These are phyloP conservation scores for Chrysogorgia sp. DNA, from an alignment of 92 coral and sea anemone genomes.

Conservation along the genomic window DNA sequence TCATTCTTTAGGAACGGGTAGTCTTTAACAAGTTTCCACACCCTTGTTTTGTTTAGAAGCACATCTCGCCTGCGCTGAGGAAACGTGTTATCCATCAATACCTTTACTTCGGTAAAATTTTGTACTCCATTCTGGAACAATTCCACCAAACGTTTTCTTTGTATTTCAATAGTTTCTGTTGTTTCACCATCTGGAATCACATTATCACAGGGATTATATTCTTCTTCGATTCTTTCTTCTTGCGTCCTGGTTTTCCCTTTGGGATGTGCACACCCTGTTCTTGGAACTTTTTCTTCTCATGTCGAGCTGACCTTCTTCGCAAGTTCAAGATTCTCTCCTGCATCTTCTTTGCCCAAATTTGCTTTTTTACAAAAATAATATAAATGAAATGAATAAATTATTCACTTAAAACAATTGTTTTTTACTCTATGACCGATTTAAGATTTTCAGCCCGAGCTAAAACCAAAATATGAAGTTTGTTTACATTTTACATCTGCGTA, in stretches of 20 bases:
- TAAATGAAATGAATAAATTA: too few relatives aligned
- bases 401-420: too few relatives aligned
- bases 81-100: constrained; percentile 45
- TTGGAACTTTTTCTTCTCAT: neutral
- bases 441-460: too few relatives aligned
- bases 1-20: constrained; percentile 48
- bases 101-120: constrained; percentile 28
- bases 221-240: neutral
- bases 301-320: constrained; percentile 18
- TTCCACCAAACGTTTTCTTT: constrained; percentile 19
- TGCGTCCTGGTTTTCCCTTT: constrained; percentile 51
- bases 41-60: constrained; percentile 19
- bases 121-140: constrained; percentile 5
- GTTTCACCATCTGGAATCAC: constrained; percentile 61
- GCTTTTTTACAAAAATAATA: too few relatives aligned
- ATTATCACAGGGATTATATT: constrained; percentile 12
- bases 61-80: constrained; percentile 21
- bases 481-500: too few relatives aligned
- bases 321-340: constrained; percentile 32
- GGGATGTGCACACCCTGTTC: constrained; percentile 17
- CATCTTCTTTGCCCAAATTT: constrained; percentile 44
- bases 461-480: too few relatives aligned
- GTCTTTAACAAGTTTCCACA: constrained; percentile 44
- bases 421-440: too few relatives aligned
- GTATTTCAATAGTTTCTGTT: constrained; percentile 33